phyloP scores from a whole-genome alignment of 2,797 vertebrate species.

The Pseudomugil gertrudae region DNA sequence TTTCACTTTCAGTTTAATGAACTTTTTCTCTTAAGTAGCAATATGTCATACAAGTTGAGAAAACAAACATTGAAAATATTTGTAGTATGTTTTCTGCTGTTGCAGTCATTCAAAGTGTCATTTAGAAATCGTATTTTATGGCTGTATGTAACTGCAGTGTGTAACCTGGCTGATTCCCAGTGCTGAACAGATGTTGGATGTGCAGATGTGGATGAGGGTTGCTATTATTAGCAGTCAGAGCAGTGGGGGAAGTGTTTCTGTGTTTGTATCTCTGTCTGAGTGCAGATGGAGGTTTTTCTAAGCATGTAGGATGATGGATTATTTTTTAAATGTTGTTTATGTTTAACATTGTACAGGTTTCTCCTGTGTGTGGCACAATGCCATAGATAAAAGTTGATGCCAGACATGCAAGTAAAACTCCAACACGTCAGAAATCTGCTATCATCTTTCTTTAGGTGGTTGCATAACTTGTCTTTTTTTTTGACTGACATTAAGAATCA shows the following conservation, averaged over 20 bases:
- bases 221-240: conserved; percentile 77
- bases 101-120: conserved; percentile 7
- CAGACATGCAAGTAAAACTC: conserved; percentile 15
- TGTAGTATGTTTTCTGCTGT: conserved; percentile 16
- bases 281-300: conserved; percentile 34
- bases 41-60: neutral
- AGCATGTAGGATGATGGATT: conserved; percentile 29
- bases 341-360: conserved; percentile 3
- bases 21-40: neutral
- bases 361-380: neutral
- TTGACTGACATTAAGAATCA: conserved; percentile 31
- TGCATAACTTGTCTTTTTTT: conserved; percentile 56
- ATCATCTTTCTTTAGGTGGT: conserved; percentile 37
- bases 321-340: conserved; percentile 28
- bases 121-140: conserved; percentile 9
- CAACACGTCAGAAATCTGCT: conserved; percentile 43
- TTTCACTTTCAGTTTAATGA: neutral
- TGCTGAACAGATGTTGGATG: conserved; percentile 75
- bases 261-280: conserved; percentile 44
- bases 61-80: too few species aligned
- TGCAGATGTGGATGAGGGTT: conserved; percentile 75
- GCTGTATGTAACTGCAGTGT: conserved; percentile 34
- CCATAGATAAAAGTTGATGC: neutral
- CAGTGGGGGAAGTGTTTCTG: conserved; percentile 66
- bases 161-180: conserved; percentile 64